These are phyloP conservation scores for Holocentrus rufus DNA, from an alignment of 2,797 vertebrate genomes.

Conservation along the genomic window DNA sequence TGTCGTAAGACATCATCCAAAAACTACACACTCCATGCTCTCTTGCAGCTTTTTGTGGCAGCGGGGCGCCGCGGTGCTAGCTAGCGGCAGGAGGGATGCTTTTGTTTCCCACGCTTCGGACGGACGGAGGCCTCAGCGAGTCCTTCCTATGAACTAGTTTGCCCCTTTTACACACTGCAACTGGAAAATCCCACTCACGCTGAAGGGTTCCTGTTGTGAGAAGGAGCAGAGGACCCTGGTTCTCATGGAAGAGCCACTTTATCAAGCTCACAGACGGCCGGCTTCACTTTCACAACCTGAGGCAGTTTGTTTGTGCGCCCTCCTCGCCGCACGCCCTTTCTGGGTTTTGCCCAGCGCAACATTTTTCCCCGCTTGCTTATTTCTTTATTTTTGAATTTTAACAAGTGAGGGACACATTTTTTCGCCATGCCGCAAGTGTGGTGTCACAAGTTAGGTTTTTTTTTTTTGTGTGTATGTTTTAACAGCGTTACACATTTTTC, in stretches of 20 bases:
- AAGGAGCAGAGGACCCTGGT: slow-evolving; percentile 24
- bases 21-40: slow-evolving; percentile 43
- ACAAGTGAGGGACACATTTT: slow-evolving; percentile 75
- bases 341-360: slow-evolving; percentile 33
- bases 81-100: slow-evolving; percentile 48
- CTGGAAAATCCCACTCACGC: slow-evolving; percentile 57
- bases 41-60: slow-evolving; percentile 39
- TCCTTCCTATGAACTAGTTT: slow-evolving; percentile 53
- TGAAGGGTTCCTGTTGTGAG: slow-evolving; percentile 39
- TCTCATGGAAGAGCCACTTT: slow-evolving; percentile 21
- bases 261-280: neutral
- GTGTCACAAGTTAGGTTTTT: slow-evolving; percentile 73
- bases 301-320: slow-evolving; percentile 44
- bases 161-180: slow-evolving; percentile 23
- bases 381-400: slow-evolving; percentile 74
- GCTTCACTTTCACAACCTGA: neutral
- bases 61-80: slow-evolving; percentile 25
- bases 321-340: slow-evolving; percentile 44
- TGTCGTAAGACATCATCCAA: slow-evolving; percentile 44
- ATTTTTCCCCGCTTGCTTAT: slow-evolving; percentile 58
- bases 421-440: slow-evolving; percentile 70
- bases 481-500: slow-evolving; percentile 79
- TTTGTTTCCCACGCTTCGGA: slow-evolving; percentile 58
- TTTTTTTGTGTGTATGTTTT: slow-evolving; percentile 71
- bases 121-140: slow-evolving; percentile 44